These are phyloP conservation scores for Acleris emargana DNA, from an alignment of 2,888 invertebrate genomes.

Conservation along the genomic window DNA sequence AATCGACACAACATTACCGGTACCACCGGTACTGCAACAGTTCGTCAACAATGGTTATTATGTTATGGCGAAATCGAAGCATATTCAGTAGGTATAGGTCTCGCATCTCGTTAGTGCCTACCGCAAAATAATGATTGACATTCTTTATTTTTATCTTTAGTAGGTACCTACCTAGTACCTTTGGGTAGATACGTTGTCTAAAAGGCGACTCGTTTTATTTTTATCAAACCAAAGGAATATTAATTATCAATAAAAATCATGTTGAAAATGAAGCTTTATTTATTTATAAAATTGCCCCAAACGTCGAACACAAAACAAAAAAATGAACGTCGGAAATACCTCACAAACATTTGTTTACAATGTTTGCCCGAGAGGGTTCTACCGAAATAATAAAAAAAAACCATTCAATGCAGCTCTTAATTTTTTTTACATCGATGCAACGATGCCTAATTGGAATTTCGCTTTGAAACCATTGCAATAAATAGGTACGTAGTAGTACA, in stretches of 20 bases:
- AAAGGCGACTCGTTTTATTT: no score
- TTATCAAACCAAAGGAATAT: no score
- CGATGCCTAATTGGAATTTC: not conserved
- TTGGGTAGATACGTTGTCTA: no score
- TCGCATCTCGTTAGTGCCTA: not conserved
- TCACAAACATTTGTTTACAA: slow-evolving; percentile 2
- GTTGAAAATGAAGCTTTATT: not conserved
- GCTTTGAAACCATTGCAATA: not conserved
- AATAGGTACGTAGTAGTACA: not conserved
- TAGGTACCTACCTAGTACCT: no score
- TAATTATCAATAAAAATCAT: not conserved
- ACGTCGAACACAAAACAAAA: slow-evolving; percentile 1
- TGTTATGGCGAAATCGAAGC: slow-evolving; percentile 18
- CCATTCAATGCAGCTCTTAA: not conserved
- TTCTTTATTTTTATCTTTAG: no score
- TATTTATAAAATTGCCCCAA: not conserved
- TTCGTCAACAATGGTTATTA: slow-evolving; percentile 14
- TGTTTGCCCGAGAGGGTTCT: slow-evolving; percentile 5
- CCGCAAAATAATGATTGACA: no score
- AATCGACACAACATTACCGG: slow-evolving; percentile 43
- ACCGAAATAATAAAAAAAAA: not conserved
- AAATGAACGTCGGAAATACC: slow-evolving; percentile 16
- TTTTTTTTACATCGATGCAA: not conserved
- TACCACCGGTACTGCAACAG: no score
- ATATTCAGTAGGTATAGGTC: not conserved